Conservation (phyloP, 2,113 vertebrate genomes). For the Xerus inauris region DNA sequence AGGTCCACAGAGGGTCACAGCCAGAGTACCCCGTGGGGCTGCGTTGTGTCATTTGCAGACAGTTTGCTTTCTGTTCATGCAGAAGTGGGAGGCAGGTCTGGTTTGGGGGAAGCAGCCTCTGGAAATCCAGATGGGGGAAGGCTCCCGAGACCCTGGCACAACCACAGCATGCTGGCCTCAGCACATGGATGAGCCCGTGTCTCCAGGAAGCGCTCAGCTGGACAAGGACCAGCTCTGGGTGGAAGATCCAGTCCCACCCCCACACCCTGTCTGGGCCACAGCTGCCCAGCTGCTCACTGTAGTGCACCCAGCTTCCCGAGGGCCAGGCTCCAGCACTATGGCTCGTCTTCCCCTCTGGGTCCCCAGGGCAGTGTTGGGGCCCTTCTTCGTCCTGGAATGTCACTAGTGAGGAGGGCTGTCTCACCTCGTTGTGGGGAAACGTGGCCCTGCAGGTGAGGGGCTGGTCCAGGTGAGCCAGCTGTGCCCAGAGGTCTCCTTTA, state of each 20-base stretch:
- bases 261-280: too few species aligned
- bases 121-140: background rate
- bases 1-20: too few species aligned
- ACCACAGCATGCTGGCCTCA: too few species aligned
- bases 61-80: background rate
- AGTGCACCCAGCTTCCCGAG: background rate
- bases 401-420: background rate
- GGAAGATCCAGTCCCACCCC: too few species aligned
- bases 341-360: fast-evolving
- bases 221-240: too few species aligned
- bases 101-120: background rate
- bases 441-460: background rate
- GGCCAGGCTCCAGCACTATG: background rate
- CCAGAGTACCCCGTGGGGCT: background rate
- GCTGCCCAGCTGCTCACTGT: background rate
- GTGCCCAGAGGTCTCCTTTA: fast-evolving
- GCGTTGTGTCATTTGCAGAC: background rate
- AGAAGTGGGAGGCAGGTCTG: background rate
- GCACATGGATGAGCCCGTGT: background rate
- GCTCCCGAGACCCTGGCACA: background rate
- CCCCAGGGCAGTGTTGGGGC: fast-evolving
- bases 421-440: background rate
- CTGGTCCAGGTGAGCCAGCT: fast-evolving
- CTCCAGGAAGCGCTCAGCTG: background rate
- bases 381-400: fast-evolving